Evolutionary conservation across 2,113 vertebrate species (phyloP), one percentile per base, ranked within the genome.

Genomic region (Centrocercus urophasianus): DNA sequence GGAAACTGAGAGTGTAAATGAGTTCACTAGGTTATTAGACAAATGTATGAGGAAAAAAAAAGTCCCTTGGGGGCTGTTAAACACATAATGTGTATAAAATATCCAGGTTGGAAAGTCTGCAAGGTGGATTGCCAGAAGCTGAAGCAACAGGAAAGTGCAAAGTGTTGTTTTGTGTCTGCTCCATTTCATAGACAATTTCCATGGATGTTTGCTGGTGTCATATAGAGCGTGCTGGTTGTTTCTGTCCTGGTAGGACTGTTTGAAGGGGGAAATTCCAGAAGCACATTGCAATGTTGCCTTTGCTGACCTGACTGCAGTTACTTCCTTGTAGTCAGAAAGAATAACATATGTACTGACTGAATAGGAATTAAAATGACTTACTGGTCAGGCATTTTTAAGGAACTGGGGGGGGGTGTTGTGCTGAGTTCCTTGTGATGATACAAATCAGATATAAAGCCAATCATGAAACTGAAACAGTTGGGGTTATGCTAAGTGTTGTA

Each of bases 1-100:
- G 25, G 47, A 89, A 93, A 84, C 72, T 11, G 24, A 34, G 83
- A 34, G 61, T 86, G 52, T 86, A 77, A 83, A 66, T 32, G n/a
- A 28, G 27, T 77, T 83, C 54, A 18, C 40, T 74, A 10, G 45
- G 12, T 74, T 81, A 38, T 77, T 86, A 74, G 75, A 32, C 27
- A 83, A 64, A 75, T 71, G 83, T 60, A 71, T 74, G 47, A 69
- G 25, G 24, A 9, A 22, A 54, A 54, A 86, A 81, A 81, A 70
- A 48, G n/a, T 54, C 76, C 69, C 50, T 8, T 5, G 6, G 54
- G 54, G 64, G 17, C 65, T 81, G 11, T 66, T 86, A 78, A 86
- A 47, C 34, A 50, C 11, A 2, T 67, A 47, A 50, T 71, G 50
- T 71, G 34, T 63, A 4, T 86, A 11, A 60, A 71, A 78, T 75